Percentiles rank a stretch among this genome's conserved stretches.
Conservation (phyloP, 2,113 vertebrate genomes). For the Miniopterus natalensis region DNA sequence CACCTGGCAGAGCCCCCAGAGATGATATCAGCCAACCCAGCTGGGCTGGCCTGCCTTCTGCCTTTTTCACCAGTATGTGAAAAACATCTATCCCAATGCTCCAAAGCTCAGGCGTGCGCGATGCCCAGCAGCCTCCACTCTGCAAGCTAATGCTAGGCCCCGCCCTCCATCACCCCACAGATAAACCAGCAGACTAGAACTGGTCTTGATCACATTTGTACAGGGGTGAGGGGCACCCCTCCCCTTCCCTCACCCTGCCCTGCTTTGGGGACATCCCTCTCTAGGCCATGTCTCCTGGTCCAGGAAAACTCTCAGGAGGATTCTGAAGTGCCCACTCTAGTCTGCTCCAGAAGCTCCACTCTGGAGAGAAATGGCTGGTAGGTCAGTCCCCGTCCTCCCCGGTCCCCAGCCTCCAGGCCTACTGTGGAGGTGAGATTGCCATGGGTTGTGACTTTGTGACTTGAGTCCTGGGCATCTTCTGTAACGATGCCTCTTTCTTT, state of each 20-base stretch:
- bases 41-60: slow-evolving; percentile 64
- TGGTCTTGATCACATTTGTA: background rate
- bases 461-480: slow-evolving; percentile 75
- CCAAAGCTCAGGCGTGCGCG: slow-evolving; percentile 26
- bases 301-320: slow-evolving; percentile 80
- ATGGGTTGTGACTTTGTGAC: slow-evolving; percentile 53
- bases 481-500: slow-evolving; percentile 78
- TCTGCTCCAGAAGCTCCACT: slow-evolving; percentile 61
- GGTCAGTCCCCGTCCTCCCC: slow-evolving; percentile 51
- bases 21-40: slow-evolving; percentile 44
- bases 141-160: slow-evolving; percentile 50
- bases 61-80: slow-evolving; percentile 39
- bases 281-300: slow-evolving; percentile 72
- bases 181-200: slow-evolving; percentile 27
- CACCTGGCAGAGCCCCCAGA: slow-evolving; percentile 53
- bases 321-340: slow-evolving; percentile 77
- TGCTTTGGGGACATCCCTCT: slow-evolving; percentile 61
- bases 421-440: slow-evolving; percentile 59
- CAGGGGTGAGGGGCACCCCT: background rate
- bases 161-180: slow-evolving; percentile 33
- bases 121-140: slow-evolving; percentile 56
- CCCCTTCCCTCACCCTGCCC: background rate
- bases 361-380: slow-evolving; percentile 73
- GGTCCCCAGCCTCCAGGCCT: slow-evolving; percentile 65
- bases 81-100: background rate